A percentile compares a stretch with the other conserved stretches of the same genome.
These are phyloP conservation scores for Lithobates sylvaticus DNA, from an alignment of 2,797 vertebrate species.

Conservation along the genomic window DNA sequence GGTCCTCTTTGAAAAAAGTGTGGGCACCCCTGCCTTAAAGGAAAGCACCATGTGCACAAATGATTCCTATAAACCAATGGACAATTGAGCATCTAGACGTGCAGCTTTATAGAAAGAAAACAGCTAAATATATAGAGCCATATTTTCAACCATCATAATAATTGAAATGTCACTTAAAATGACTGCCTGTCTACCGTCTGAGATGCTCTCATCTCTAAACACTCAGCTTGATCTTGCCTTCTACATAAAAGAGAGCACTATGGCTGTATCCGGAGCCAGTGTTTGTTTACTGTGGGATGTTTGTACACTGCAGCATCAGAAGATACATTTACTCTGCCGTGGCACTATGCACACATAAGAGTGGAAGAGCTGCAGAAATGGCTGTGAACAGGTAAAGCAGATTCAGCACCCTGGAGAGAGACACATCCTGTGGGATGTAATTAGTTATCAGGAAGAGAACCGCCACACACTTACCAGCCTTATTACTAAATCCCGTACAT, in stretches of 20 bases:
- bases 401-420: conserved; percentile 55
- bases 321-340: conserved; percentile 6
- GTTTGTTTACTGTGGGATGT: conserved; percentile 20
- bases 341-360: neutral
- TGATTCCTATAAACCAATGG: neutral
- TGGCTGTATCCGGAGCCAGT: neutral
- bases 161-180: neutral
- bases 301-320: conserved; percentile 1
- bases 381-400: conserved; percentile 49
- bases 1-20: too few species aligned
- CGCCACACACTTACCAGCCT: conserved; percentile 15
- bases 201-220: neutral
- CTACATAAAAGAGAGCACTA: neutral
- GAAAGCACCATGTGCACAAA: neutral
- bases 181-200: neutral
- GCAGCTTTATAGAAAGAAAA: neutral
- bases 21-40: too few species aligned
- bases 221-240: neutral
- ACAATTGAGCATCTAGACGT: neutral
- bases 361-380: conserved; percentile 39
- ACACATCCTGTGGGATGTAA: conserved; percentile 52
- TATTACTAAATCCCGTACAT: conserved; percentile 22
- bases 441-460: conserved; percentile 47
- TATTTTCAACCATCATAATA: neutral
- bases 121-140: neutral